Conservation (phyloP, 2,113 vertebrate genomes). For the Dipodomys merriami region DNA sequence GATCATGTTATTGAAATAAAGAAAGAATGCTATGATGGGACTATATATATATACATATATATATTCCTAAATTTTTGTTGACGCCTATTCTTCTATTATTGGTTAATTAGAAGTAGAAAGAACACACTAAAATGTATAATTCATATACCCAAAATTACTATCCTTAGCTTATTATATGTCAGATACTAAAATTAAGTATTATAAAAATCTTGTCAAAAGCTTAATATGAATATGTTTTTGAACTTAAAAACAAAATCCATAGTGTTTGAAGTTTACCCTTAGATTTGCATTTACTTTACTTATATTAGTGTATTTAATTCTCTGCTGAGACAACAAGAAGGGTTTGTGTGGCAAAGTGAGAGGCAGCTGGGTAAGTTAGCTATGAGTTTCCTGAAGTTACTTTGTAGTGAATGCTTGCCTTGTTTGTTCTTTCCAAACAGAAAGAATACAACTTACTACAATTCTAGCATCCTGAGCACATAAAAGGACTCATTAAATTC, state of each 20-base stretch:
- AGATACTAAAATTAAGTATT: neutral
- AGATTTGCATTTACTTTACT: neutral
- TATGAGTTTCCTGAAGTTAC: too few relatives aligned
- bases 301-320: neutral
- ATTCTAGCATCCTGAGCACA: neutral
- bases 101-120: constrained; percentile 6
- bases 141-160: neutral
- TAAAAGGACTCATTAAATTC: neutral
- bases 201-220: neutral
- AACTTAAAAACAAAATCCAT: neutral
- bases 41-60: too few relatives aligned
- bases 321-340: neutral
- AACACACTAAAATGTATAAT: neutral
- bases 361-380: neutral
- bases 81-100: neutral
- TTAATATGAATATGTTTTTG: neutral
- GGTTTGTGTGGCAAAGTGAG: rapidly evolving
- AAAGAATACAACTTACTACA: neutral
- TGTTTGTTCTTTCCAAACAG: neutral
- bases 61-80: neutral
- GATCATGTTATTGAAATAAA: constrained; percentile 24
- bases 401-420: neutral
- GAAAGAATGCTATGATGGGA: neutral
- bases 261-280: neutral
- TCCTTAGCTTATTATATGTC: neutral